Percentiles rank a stretch among this genome's conserved stretches.
Conservation (phyloP, 2,888 invertebrate species). For the Neria commutata region DNA sequence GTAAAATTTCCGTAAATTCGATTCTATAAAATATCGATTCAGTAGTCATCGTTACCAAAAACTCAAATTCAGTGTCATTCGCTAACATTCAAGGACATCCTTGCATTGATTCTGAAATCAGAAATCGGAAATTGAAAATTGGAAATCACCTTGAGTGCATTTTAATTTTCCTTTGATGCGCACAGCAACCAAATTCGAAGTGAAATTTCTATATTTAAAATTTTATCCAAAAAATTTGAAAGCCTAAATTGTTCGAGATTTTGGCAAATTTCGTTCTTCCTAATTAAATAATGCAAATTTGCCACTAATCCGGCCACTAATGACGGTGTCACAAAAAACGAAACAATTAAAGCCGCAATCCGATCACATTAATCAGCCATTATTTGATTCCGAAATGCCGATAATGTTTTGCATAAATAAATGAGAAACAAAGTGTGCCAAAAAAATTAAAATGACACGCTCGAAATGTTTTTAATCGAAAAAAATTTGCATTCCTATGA, state of each 20-base stretch:
- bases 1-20: slow-evolving; percentile 10
- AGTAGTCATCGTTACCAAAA: slow-evolving; percentile 58
- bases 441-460: slow-evolving; percentile 12
- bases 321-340: too few relatives aligned
- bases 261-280: too few relatives aligned
- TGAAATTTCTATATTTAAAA: too few relatives aligned
- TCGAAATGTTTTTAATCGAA: background rate
- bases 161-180: slow-evolving; percentile 5
- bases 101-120: background rate
- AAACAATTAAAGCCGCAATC: too few relatives aligned
- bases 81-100: background rate
- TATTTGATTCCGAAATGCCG: too few relatives aligned
- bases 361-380: too few relatives aligned
- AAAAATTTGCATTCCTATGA: slow-evolving; percentile 50
- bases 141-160: slow-evolving; percentile 22
- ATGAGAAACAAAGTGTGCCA: background rate
- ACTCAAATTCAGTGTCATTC: slow-evolving; percentile 24
- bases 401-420: background rate
- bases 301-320: too few relatives aligned
- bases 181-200: background rate
- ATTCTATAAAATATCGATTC: slow-evolving; percentile 62
- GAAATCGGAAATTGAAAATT: slow-evolving; percentile 12
- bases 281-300: too few relatives aligned
- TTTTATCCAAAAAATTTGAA: too few relatives aligned
- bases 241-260: too few relatives aligned